Evolutionary conservation across 2,888 invertebrate genomes (phyloP), one percentile per base, ranked within the genome.

Genomic region (Spisula solida): DNA sequence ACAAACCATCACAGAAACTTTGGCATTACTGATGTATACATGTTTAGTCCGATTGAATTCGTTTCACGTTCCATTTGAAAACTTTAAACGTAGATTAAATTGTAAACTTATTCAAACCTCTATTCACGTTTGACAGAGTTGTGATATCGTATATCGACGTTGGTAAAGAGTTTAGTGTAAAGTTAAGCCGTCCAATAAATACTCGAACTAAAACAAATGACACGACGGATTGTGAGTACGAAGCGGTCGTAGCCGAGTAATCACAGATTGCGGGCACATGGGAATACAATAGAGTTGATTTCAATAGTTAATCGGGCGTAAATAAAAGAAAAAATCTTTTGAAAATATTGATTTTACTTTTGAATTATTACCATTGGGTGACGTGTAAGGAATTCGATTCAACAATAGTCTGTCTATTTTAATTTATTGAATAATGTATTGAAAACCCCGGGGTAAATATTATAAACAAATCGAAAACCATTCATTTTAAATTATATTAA

Each of bases 341-440:
- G 34, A 81, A 88, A 84, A 88, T 88, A 88, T 88, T 88, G 88
- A 88, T 88, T 88, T 14, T 29, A 55, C 51, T 8, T 12, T 20
- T 31, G 6, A 85, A 85, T 81, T 55, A 88, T 70, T 47, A 18
- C 60, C 55, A 34, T 41, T 66, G 29, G 20, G 66, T 16, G 25
- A 47, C 66, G 78, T 34, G 78, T 66, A 51, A 51, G 51, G 34
- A 82, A 82, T 66, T 66, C n/a, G 0, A 4, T 25, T 25, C 8
- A 66, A 66, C 60, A 66, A 66, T 66, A n/a, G n/a, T 1, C n/a
- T 25, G 25, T 12, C 60, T 25, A 66, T 66, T 25, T 66, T 66
- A 25, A 66, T 66, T 66, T 66, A 66, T 66, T 66, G 60, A 66
- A 66, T n/a, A 66, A n/a, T 14, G 18, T 56, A n/a, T 56, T 56